Evolutionary conservation across 2,113 vertebrate species (phyloP).

Genomic region (Etheostoma spectabile): DNA sequence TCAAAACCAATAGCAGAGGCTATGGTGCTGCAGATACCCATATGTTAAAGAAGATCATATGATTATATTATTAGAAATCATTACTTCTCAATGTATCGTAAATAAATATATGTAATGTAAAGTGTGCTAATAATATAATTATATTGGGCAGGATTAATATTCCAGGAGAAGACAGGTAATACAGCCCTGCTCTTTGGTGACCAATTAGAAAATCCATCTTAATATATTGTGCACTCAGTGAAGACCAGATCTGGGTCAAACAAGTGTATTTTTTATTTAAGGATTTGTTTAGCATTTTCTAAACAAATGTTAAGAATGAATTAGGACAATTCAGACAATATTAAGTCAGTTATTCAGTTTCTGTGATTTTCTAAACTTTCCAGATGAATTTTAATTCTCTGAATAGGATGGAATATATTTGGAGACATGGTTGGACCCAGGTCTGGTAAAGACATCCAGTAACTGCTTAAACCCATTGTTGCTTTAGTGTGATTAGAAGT

Average conservation of each 20-base stretch:
- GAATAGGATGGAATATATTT: background rate
- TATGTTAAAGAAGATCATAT: background rate
- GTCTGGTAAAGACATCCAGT: slow-evolving; percentile 19
- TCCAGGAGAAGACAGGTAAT: too few species aligned
- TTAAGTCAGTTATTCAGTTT: background rate
- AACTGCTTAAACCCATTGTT: background rate
- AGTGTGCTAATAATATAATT: too few species aligned
- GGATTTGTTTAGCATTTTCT: background rate
- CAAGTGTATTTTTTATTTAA: background rate
- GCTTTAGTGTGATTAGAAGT: slow-evolving; percentile 26
- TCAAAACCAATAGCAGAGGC: background rate
- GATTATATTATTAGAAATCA: background rate
- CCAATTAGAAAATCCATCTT: background rate
- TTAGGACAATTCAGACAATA: background rate
- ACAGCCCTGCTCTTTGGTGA: too few species aligned
- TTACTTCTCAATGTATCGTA: background rate
- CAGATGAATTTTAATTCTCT: background rate
- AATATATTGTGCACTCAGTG: slow-evolving; percentile 28
- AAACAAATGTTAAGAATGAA: background rate
- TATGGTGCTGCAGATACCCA: background rate
- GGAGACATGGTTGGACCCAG: slow-evolving; percentile 10
- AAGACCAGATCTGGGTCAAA: slow-evolving; percentile 44
- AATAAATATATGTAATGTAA: too few species aligned
- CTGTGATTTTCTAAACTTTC: background rate
- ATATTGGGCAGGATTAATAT: too few species aligned